A percentile compares a stretch with the other conserved stretches of the same genome.
Conservation (phyloP, 2,888 invertebrate genomes). For the Rhagonycha fulva region DNA sequence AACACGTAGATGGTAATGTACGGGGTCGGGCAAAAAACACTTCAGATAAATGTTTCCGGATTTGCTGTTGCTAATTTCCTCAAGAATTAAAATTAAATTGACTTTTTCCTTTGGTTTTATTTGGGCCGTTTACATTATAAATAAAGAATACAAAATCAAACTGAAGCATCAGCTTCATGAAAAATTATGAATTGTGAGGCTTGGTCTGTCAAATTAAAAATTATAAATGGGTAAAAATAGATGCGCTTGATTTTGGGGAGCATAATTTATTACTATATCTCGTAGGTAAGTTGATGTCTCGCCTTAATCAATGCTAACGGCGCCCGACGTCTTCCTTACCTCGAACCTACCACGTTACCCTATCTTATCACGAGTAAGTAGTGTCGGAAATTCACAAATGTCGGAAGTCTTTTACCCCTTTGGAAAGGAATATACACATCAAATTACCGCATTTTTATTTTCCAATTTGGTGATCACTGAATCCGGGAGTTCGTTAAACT, state of each 20-base stretch:
- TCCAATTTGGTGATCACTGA: not conserved
- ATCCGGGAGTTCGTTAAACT: constrained; percentile 5
- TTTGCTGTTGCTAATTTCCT: no score
- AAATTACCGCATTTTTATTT: constrained; percentile 2
- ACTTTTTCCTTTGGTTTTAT: no score
- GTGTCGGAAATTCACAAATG: constrained; percentile 1
- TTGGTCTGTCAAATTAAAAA: not conserved
- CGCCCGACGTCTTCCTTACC: constrained; percentile 13
- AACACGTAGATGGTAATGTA: not conserved
- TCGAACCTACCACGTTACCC: not conserved
- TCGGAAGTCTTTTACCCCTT: constrained; percentile 4
- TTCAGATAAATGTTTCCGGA: not conserved
- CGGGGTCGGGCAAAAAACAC: not conserved
- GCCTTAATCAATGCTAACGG: constrained; percentile 13
- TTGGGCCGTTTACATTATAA: no score
- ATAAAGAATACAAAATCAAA: not conserved
- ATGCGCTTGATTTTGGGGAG: not conserved
- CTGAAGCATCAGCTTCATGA: not conserved
- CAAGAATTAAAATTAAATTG: no score
- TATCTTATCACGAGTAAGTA: not conserved
- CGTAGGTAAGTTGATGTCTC: constrained; percentile 9
- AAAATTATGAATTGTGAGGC: not conserved
- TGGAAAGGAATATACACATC: not conserved
- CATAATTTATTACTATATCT: not conserved
- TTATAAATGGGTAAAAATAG: not conserved